A percentile compares a stretch with the other conserved stretches of the same genome.
Evolutionary conservation across 2,797 vertebrate species (phyloP).

Genomic region (Sebastes minor): DNA sequence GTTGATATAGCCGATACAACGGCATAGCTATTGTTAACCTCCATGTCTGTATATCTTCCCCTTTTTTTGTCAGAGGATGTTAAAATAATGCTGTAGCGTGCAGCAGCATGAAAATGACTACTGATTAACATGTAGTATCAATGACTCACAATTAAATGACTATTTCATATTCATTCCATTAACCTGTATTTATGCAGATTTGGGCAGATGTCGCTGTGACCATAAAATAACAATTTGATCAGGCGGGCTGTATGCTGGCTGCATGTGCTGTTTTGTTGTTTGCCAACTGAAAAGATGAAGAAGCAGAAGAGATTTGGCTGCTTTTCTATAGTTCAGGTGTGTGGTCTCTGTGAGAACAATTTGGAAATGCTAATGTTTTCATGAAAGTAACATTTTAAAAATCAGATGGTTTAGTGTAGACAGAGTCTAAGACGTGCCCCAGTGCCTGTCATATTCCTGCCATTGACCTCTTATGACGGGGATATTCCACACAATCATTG

Average conservation of each 20-base stretch:
- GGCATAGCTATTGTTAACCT: background rate
- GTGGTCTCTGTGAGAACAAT: background rate
- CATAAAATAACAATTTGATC: background rate
- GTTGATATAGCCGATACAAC: background rate
- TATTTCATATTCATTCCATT: background rate
- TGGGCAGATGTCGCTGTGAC: background rate
- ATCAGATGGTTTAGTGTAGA: background rate
- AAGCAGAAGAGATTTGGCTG: background rate
- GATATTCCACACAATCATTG: background rate
- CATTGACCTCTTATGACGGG: background rate
- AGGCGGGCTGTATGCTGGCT: background rate
- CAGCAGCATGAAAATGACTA: background rate
- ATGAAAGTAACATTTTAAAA: background rate
- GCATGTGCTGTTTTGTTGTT: background rate
- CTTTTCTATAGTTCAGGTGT: background rate
- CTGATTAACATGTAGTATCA: background rate
- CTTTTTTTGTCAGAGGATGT: background rate
- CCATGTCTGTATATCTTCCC: background rate
- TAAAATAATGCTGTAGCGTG: background rate
- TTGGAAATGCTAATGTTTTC: background rate
- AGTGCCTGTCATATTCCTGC: background rate
- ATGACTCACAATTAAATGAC: background rate
- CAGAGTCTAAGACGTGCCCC: background rate
- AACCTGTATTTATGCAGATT: background rate
- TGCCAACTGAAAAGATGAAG: background rate